Base-by-base conservation (phyloP, 1,140 invertebrate species). In the Zophobas morio region DNA sequence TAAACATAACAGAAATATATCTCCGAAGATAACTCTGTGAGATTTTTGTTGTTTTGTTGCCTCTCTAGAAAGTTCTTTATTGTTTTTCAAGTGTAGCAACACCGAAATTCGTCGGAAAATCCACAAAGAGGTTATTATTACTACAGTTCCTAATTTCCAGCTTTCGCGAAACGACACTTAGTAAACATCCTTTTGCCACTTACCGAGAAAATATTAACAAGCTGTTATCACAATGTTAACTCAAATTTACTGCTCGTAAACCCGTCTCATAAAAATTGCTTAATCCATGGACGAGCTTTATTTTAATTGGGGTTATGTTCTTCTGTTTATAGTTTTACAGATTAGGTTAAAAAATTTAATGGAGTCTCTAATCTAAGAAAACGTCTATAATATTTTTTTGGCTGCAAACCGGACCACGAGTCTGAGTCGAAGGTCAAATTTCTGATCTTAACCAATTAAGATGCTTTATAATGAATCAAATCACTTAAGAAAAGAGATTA, bases 241-340 rank as follows among this genome's bases (percentile, higher is more conserved):
- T 42, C 32, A 32, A 66, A 66, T 46, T 66, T 66, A 66, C n/a
- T 66, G 39, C 20, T 39, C 37, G 42, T 66, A 66, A 66, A 66
- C 40, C 60, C 33, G 39, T 46, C 60, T 2, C n/a, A 42, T 66
- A 66, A 33, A 66, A 20, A 66, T 66, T 66, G 39, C n/a, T 66
- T 46, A 60, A 32, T 40, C 20, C 60, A 66, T 4, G 49, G 49
- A 51, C 49, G 20, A 20, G 20, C 33, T 42, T 40, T 42, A 66
- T 66, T 66, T 42, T 66, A 63, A 66, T 66, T 66, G 39, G 32
- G 39, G 60, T 40, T 40, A 46, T 4, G 60, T 40, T 40, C 60
- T 8, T 32, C 1, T 39, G 57, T 39, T 60, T 60, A 66, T 42
- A 42, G 37, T 40, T 66, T 66, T 32, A 42, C 39, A 66, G 39